Percentiles rank a stretch among this genome's conserved stretches.
These are phyloP conservation scores for Spisula solida DNA, from an alignment of 2,888 invertebrate genomes.

Conservation along the genomic window DNA sequence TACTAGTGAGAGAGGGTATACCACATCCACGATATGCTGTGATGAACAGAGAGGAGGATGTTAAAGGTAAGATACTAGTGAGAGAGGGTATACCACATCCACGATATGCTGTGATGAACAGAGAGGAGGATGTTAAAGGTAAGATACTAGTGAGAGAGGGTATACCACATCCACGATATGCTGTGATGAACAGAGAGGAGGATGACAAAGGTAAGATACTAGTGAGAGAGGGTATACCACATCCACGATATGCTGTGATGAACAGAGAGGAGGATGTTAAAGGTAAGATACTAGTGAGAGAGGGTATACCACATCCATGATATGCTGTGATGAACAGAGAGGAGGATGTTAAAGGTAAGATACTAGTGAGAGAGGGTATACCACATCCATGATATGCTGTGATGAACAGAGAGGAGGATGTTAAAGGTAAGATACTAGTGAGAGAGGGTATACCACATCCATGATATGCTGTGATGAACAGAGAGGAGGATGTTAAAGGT, in stretches of 20 bases:
- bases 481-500: slow-evolving; percentile 90
- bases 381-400: slow-evolving; percentile 99
- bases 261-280: slow-evolving; percentile 91
- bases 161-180: slow-evolving; percentile 99
- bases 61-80: slow-evolving; percentile 92
- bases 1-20: slow-evolving; percentile 97
- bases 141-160: slow-evolving; percentile 97
- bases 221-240: slow-evolving; percentile 97
- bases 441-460: slow-evolving; percentile 99
- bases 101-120: slow-evolving; percentile 97
- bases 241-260: slow-evolving; percentile 98
- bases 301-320: slow-evolving; percentile 98
- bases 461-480: slow-evolving; percentile 97
- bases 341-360: slow-evolving; percentile 89
- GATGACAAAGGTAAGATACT: slow-evolving; percentile 91
- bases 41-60: slow-evolving; percentile 93
- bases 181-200: slow-evolving; percentile 96
- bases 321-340: slow-evolving; percentile 99
- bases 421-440: slow-evolving; percentile 92
- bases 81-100: slow-evolving; percentile 99
- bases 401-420: slow-evolving; percentile 93
- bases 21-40: slow-evolving; percentile 99
- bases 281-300: slow-evolving; percentile 94
- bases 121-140: slow-evolving; percentile 90
- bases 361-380: slow-evolving; percentile 97